Percentiles rank a stretch among this genome's conserved stretches.
phyloP scores from a whole-genome alignment of 2,797 vertebrate species.

The Spinus olivaceus region DNA sequence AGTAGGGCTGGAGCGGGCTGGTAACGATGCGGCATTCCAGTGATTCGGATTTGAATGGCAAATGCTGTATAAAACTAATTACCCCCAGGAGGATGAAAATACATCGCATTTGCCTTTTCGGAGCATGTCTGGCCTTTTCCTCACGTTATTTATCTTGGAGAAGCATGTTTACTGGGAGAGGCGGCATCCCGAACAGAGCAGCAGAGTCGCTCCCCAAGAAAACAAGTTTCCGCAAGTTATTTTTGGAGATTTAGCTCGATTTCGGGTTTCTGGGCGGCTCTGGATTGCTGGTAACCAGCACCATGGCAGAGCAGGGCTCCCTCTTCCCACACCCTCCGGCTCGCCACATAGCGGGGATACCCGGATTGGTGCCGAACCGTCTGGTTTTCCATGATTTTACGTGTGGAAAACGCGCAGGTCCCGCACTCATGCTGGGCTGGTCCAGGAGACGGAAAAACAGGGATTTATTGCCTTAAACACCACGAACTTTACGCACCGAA shows the following conservation, averaged over 20 bases:
- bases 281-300: background rate
- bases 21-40: background rate
- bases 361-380: background rate
- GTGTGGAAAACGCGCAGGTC: background rate
- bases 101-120: background rate
- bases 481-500: background rate
- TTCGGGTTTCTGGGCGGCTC: background rate
- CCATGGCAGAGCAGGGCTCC: background rate
- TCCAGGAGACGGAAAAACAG: accelerated
- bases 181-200: accelerated
- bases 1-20: background rate
- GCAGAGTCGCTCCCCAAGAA: background rate
- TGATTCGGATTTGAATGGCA: slow-evolving; percentile 8
- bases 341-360: background rate
- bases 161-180: background rate
- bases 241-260: background rate
- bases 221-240: slow-evolving; percentile 1
- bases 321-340: background rate
- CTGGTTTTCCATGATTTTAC: background rate
- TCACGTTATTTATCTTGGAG: background rate
- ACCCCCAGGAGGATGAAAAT: background rate
- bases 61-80: background rate
- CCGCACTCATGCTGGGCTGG: background rate
- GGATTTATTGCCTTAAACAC: background rate
- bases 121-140: background rate